Evolutionary conservation across 1,140 invertebrate genomes (phyloP).

Genomic region (Neelides sp.): DNA sequence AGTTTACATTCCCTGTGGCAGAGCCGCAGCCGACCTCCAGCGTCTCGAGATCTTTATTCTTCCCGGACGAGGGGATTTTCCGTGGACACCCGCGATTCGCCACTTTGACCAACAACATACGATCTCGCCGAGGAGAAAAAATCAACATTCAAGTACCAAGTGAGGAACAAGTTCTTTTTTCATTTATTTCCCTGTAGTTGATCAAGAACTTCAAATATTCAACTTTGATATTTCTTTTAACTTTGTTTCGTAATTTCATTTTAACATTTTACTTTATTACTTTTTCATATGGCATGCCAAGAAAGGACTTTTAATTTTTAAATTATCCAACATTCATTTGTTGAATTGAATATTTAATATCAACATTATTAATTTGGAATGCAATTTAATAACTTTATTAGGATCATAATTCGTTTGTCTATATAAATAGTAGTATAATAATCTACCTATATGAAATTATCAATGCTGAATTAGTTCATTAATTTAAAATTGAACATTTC

Average conservation of each 20-base stretch:
- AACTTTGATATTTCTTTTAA: too few relatives aligned
- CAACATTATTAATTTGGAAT: not conserved
- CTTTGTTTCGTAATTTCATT: too few relatives aligned
- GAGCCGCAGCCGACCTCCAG: constrained; percentile 51
- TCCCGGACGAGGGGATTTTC: constrained; percentile 89
- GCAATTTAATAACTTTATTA: too few relatives aligned
- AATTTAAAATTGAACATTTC: constrained; percentile 35
- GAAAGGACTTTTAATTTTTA: not conserved
- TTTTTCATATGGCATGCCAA: not conserved
- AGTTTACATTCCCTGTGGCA: constrained; percentile 73
- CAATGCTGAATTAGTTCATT: not conserved
- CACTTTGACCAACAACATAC: constrained; percentile 86
- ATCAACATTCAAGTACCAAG: constrained; percentile 91
- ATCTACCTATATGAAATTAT: not conserved
- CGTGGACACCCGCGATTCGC: constrained; percentile 89
- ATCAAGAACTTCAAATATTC: too few relatives aligned
- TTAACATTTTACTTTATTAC: too few relatives aligned
- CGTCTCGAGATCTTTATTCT: constrained; percentile 77
- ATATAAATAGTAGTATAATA: too few relatives aligned
- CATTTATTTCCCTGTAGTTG: too few relatives aligned
- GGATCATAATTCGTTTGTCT: too few relatives aligned
- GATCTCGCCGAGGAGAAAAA: constrained; percentile 79
- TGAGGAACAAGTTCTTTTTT: constrained; percentile 46
- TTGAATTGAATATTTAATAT: not conserved
- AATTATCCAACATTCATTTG: too few relatives aligned